phyloP scores from a whole-genome alignment of 2,797 vertebrate genomes.

The Percopsis omiscomaycus region DNA sequence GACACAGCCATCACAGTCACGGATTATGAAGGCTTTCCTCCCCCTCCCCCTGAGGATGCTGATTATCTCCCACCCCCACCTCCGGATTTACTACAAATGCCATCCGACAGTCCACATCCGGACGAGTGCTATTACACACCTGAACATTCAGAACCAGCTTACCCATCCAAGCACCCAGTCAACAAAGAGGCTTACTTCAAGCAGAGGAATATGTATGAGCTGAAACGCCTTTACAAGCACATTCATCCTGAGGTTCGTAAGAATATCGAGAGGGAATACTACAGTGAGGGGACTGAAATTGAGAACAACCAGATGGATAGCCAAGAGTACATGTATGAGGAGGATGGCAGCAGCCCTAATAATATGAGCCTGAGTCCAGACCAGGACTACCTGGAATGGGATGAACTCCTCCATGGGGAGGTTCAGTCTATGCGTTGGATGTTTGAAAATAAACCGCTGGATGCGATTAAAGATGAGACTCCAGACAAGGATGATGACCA shows the following conservation, averaged over 20 bases:
- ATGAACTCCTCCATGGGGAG: conserved; percentile 85
- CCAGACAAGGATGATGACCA: conserved; percentile 67
- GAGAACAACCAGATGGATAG: conserved; percentile 68
- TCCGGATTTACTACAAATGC: conserved; percentile 80
- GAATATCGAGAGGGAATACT: conserved; percentile 82
- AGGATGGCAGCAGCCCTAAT: conserved; percentile 69
- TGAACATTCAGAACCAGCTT: conserved; percentile 66
- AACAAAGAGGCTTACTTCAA: conserved; percentile 81
- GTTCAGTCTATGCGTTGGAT: conserved; percentile 85
- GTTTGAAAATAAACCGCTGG: conserved; percentile 88
- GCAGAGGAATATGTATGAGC: conserved; percentile 82
- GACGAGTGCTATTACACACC: conserved; percentile 74
- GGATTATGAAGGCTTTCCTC: conserved; percentile 78
- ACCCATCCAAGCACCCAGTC: conserved; percentile 57
- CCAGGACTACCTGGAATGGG: conserved; percentile 81
- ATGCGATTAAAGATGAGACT: conserved; percentile 79
- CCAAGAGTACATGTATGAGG: conserved; percentile 79
- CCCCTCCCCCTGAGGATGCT: conserved; percentile 75
- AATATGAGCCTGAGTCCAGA: conserved; percentile 72
- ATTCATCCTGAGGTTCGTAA: conserved; percentile 87
- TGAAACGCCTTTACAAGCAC: conserved; percentile 86
- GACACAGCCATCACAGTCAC: conserved; percentile 44
- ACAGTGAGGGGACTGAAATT: conserved; percentile 73
- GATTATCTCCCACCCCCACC: conserved; percentile 82
- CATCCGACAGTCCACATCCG: conserved; percentile 70